A percentile compares a stretch with the other conserved stretches of the same genome.
Evolutionary conservation across 2,888 invertebrate species (phyloP).

Genomic region (Augochlorella aurata): DNA sequence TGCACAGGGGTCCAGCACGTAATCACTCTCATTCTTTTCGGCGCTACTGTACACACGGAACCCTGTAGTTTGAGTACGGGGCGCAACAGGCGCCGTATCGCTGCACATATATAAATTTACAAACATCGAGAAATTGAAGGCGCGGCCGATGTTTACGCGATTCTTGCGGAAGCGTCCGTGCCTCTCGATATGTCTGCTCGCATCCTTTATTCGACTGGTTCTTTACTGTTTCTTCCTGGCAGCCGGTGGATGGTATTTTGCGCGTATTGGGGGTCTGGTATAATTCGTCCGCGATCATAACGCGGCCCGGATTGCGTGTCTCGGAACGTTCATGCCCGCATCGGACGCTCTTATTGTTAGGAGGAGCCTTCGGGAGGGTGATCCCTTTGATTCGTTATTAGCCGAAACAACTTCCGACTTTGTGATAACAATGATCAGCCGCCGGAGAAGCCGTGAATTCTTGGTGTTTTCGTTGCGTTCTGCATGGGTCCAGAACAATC

Average conservation of each 20-base stretch:
- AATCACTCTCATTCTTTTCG: constrained; percentile 57
- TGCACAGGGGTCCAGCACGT: constrained; percentile 27
- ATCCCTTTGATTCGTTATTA: constrained; percentile 42
- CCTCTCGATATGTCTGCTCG: not conserved
- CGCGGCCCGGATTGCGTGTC: constrained; percentile 52
- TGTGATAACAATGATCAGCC: constrained; percentile 12
- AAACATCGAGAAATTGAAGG: constrained; percentile 19
- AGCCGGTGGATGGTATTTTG: constrained; percentile 6
- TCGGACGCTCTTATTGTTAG: constrained; percentile 51
- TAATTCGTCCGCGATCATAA: constrained; percentile 41
- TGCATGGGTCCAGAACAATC: not conserved
- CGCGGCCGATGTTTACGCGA: constrained; percentile 38
- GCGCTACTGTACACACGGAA: constrained; percentile 39
- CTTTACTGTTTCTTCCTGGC: constrained; percentile 15
- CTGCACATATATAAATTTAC: constrained; percentile 39
- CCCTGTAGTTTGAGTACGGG: constrained; percentile 56
- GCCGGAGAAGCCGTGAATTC: not conserved
- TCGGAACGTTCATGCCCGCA: constrained; percentile 50
- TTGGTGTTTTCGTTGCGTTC: not conserved
- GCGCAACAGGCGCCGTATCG: constrained; percentile 28
- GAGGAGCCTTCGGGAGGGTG: constrained; percentile 30
- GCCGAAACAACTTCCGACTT: constrained; percentile 27
- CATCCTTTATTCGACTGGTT: constrained; percentile 12
- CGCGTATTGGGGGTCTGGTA: constrained; percentile 39
- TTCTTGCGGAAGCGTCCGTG: constrained; percentile 61